A percentile compares a stretch with the other conserved stretches of the same genome.
These are phyloP conservation scores for Bradypodion pumilum DNA, from an alignment of 2,797 vertebrate species.

Conservation along the genomic window DNA sequence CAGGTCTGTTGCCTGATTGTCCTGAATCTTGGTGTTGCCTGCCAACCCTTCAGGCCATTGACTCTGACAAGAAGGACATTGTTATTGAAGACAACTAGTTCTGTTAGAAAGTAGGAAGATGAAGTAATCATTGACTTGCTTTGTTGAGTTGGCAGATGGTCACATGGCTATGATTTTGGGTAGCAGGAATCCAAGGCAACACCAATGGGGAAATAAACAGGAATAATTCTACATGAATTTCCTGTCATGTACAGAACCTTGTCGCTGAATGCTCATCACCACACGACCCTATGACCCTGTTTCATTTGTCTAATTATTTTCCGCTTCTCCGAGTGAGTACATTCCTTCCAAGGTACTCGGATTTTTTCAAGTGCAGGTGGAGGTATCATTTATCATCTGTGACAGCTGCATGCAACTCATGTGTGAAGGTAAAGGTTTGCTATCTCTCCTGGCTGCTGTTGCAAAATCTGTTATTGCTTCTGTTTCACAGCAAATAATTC, in stretches of 20 bases:
- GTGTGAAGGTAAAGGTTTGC: conserved; percentile 73
- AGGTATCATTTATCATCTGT: conserved; percentile 73
- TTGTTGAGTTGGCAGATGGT: background rate
- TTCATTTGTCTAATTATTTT: conserved; percentile 74
- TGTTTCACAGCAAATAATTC: conserved; percentile 66
- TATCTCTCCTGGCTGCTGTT: conserved; percentile 59
- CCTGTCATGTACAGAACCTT: conserved; percentile 53
- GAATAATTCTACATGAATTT: conserved; percentile 51
- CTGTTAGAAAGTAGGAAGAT: too few relatives aligned
- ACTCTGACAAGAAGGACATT: background rate
- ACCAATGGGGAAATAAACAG: conserved; percentile 11
- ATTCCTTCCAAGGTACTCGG: conserved; percentile 69
- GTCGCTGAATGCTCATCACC: conserved; percentile 58
- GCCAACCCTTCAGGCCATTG: too few relatives aligned
- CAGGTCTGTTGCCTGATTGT: too few relatives aligned
- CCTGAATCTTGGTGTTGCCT: too few relatives aligned
- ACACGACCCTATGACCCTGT: conserved; percentile 59
- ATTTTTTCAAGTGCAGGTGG: conserved; percentile 68
- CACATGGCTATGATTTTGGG: background rate
- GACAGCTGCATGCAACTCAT: conserved; percentile 61
- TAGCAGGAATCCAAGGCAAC: background rate
- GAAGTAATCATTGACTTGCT: background rate
- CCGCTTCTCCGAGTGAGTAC: conserved; percentile 67
- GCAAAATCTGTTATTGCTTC: conserved; percentile 61
- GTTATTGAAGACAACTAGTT: background rate